phyloP scores from a whole-genome alignment of 1,140 invertebrate genomes.

The Micrasema minimum region DNA sequence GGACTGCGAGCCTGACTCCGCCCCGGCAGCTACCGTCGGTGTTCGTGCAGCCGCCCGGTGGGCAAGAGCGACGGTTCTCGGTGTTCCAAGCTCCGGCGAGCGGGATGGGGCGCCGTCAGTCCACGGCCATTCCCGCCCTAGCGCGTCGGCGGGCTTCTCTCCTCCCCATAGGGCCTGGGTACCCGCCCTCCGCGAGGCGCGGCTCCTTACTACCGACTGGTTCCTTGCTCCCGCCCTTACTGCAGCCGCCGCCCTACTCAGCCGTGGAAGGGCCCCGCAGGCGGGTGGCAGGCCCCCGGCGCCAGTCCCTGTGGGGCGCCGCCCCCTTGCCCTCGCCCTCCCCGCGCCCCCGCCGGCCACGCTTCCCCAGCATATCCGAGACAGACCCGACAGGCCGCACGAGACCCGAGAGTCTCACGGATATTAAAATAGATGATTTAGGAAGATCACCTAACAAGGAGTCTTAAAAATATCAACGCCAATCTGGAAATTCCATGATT shows the following conservation, averaged over 20 bases:
- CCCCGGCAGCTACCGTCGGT: constrained; percentile 58
- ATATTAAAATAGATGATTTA: constrained; percentile 45
- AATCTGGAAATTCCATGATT: no score
- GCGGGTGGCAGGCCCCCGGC: constrained; percentile 5
- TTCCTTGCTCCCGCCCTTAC: constrained; percentile 31
- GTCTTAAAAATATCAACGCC: no score
- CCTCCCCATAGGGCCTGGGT: constrained; percentile 1
- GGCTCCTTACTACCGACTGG: constrained; percentile 24
- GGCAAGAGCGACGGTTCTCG: constrained; percentile 34
- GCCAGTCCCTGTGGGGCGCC: constrained; percentile 30
- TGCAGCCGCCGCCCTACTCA: constrained; percentile 46
- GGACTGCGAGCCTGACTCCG: constrained; percentile 65
- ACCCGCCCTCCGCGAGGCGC: constrained; percentile 37
- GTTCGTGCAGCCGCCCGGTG: constrained; percentile 19
- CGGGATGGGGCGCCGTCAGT: constrained; percentile 17
- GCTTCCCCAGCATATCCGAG: constrained; percentile 41
- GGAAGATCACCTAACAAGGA: constrained; percentile 8
- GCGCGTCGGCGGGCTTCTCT: constrained; percentile 43
- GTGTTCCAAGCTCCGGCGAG: constrained; percentile 30
- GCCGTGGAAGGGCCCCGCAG: constrained; percentile 23
- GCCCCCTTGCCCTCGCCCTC: constrained; percentile 9
- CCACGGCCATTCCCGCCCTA: constrained; percentile 29
- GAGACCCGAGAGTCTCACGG: constrained; percentile 46
- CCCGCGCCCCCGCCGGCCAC: constrained; percentile 33
- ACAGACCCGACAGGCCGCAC: constrained; percentile 28